phyloP scores from a whole-genome alignment of 2,797 vertebrate species.

The Paguma larvata region DNA sequence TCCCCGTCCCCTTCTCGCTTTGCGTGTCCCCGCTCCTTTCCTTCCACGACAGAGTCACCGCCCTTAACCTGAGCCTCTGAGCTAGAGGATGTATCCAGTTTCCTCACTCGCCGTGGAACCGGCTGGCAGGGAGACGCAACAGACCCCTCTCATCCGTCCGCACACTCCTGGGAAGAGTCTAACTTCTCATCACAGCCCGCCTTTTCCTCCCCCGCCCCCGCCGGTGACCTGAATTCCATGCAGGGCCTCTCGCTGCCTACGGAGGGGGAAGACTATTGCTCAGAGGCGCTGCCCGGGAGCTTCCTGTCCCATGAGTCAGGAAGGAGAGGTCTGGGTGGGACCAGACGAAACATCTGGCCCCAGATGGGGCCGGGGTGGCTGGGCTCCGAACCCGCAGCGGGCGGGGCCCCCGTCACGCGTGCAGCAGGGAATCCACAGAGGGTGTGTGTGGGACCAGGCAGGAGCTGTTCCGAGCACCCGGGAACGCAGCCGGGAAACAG shows the following conservation, averaged over 20 bases:
- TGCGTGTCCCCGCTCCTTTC: not conserved
- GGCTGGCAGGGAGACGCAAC: not conserved
- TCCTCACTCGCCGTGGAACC: not conserved
- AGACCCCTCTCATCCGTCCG: not conserved
- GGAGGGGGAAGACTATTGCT: conserved; percentile 1
- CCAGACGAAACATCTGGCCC: conserved; percentile 69
- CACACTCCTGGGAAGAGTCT: not conserved
- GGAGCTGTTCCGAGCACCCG: not conserved
- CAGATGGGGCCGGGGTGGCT: not conserved
- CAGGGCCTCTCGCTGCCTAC: not conserved
- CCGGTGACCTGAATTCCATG: not conserved
- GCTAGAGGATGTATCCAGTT: not conserved
- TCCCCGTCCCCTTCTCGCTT: not conserved
- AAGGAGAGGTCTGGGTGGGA: conserved; percentile 55
- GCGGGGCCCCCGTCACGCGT: not conserved
- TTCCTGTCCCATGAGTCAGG: conserved; percentile 73
- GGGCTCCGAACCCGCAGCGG: not conserved
- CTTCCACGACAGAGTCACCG: not conserved
- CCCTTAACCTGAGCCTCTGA: not conserved
- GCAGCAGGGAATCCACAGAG: not conserved
- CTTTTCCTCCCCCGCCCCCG: not conserved
- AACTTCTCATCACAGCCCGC: not conserved
- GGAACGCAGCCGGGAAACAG: not conserved
- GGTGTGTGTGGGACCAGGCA: accelerated
- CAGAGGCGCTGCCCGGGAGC: not conserved